phyloP scores from a whole-genome alignment of 2,113 vertebrate species.

The Geococcyx californianus region DNA sequence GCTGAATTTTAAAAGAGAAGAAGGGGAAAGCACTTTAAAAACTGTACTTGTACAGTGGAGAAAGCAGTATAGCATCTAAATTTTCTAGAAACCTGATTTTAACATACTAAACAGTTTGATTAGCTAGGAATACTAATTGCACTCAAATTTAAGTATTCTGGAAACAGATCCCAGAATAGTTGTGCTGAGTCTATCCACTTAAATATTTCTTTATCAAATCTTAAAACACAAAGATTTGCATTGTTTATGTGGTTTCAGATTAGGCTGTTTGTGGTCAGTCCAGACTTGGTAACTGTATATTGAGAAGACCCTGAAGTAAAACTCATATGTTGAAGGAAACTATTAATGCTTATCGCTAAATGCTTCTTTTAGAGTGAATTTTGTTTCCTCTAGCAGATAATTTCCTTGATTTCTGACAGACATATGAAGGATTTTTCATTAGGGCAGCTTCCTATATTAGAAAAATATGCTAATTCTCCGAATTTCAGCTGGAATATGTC shows the following conservation, averaged over 20 bases:
- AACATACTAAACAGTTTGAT: not conserved
- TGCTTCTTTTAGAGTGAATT: not conserved
- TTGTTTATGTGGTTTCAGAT: rapidly evolving
- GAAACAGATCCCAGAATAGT: not conserved
- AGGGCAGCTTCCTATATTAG: not conserved
- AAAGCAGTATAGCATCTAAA: not conserved
- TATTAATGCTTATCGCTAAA: not conserved
- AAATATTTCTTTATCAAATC: not conserved
- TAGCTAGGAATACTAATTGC: not conserved
- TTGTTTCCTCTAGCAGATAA: not conserved
- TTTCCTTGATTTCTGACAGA: not conserved
- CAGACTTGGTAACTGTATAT: not conserved
- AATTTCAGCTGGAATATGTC: not conserved
- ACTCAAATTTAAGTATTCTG: not conserved
- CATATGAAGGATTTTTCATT: not conserved
- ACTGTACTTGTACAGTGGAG: not conserved
- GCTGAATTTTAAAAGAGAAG: not conserved
- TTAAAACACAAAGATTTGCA: not conserved
- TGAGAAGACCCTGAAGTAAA: not conserved
- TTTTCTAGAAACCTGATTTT: not conserved
- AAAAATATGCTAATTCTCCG: not conserved
- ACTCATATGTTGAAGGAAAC: not conserved
- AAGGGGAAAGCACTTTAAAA: not conserved
- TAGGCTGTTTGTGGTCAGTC: not conserved
- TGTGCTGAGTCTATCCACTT: not conserved